Base-by-base conservation (phyloP, 2,113 vertebrate genomes). In the Cephalopholis sonnerati region DNA sequence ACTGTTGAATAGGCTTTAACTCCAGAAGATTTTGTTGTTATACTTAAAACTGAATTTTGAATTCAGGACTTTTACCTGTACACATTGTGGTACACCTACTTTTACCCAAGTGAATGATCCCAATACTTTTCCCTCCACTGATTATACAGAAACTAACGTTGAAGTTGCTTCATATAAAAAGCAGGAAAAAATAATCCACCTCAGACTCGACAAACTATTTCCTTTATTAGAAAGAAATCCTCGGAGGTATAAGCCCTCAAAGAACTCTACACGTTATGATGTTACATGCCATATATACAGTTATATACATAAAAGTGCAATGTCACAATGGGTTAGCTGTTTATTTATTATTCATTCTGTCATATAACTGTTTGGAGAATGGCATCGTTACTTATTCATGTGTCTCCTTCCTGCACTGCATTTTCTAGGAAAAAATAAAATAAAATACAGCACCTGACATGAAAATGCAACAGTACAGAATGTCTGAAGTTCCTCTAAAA, bases 281-380 rank as follows among this genome's bases (percentile, higher is more conserved):
- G 96, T 95, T 96, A 96, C 97, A 98, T 97, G 97, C 97, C 95
- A 92, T 97, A 97, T 97, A 95, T 98, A 98, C 97, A 98, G 95
- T 97, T 96, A 96, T 97, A 94, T 97, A 98, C 97, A 97, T 94
- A 96, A 97, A 99, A 97, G 97, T 98, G 97, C 97, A 97, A 89
- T 77, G 84, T 89, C 96, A 98, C 97, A 94, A 97, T 96, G 95
- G 94, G 94, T 96, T 94, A 98, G 96, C 96, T 92, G 95, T 96
- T 93, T 95, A 92, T 95, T 92, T 94, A 93, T 93, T 93, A 94
- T 93, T 91, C 39, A 94, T 92, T 87, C 64, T 77, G 85, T 92
- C 77, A 77, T 78, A 87, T 94, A 92, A 94, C 92, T 86, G 83
- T 95, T 91, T 94, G 74, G 67, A 77, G 95, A 95, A 93, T 36